Evolutionary conservation across 2,113 vertebrate species (phyloP), one percentile per base, ranked within the genome.

Genomic region (Brachirus orientalis): DNA sequence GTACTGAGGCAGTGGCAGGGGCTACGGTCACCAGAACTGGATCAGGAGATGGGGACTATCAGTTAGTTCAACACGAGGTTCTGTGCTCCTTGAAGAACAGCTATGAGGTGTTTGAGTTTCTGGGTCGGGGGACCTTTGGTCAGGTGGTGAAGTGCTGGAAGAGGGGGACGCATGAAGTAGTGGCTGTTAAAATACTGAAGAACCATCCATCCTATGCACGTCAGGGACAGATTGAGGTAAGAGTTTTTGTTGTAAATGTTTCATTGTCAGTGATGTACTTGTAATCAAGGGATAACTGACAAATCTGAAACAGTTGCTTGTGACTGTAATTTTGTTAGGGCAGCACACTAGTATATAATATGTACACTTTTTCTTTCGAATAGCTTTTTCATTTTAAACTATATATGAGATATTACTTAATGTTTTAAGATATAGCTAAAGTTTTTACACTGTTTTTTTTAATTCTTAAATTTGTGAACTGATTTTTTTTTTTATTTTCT

Each of bases 121-220:
- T 99, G 76, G 96, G 97, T 19, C 92, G 97, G 37, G 97, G 97
- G 51, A 99, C 97, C 61, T 99, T 99, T n/a, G 97, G 97, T 41
- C 97, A 99, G 88, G 97, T 99, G 20, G 97, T 97, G 51, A 98
- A 98, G 84, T 98, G 97, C 92, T 98, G 96, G 96, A 98, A 97
- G 81, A 95, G 96, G 64, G 96, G 95, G 79, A 97, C 96, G 2
- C 96, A 93, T 53, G 96, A 98, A 81, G 93, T 97, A 0, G 96
- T 99, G 91, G 97, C 97, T 2, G 92, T 99, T 69, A 99, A 99
- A 86, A 98, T 99, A 87, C 76, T 99, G 82, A 99, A 99, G 93
- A 98, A 98, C 82, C 97, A 98, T 84, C 97, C 97, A 71, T 99
- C 97, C 0, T 98, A 99, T 13, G 97, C 96, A 61, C 96, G 97